These are phyloP conservation scores for Pristionchus exspectatus DNA, from an alignment of 2,888 invertebrate species.

Conservation along the genomic window DNA sequence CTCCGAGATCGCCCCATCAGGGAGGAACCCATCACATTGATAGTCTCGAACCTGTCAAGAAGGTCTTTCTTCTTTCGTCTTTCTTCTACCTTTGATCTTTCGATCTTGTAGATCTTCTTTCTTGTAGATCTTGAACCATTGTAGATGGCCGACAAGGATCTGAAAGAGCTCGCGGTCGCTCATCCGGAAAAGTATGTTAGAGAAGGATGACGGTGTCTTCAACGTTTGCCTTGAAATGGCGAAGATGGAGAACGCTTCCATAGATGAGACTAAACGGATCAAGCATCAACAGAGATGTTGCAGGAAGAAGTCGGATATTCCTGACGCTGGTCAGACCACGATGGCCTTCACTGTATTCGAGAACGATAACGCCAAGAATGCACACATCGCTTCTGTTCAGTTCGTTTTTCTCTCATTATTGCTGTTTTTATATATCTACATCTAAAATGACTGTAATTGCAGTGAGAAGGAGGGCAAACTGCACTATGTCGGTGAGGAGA, in stretches of 20 bases:
- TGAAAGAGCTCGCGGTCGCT: neutral
- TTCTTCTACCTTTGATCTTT: no score
- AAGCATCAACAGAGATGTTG: neutral
- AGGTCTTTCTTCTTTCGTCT: neutral
- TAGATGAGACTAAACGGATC: no score
- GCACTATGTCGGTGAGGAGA: neutral
- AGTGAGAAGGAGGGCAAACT: conserved; percentile 10
- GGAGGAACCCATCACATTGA: neutral
- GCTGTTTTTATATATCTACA: neutral
- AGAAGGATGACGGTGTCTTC: neutral
- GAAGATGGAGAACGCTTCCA: no score
- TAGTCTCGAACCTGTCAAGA: neutral
- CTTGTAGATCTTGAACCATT: neutral
- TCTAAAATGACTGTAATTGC: neutral
- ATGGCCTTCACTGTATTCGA: conserved; percentile 31
- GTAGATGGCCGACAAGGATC: neutral
- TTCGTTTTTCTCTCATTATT: neutral
- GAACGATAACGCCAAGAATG: conserved; percentile 10
- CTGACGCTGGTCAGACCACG: neutral
- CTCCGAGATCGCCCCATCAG: neutral
- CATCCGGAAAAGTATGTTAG: neutral
- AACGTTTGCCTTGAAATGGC: neutral
- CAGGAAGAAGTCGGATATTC: neutral
- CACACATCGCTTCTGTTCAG: neutral
- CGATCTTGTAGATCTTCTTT: no score